Base-by-base conservation (phyloP, 2,113 vertebrate genomes). In the Grammomys surdaster region DNA sequence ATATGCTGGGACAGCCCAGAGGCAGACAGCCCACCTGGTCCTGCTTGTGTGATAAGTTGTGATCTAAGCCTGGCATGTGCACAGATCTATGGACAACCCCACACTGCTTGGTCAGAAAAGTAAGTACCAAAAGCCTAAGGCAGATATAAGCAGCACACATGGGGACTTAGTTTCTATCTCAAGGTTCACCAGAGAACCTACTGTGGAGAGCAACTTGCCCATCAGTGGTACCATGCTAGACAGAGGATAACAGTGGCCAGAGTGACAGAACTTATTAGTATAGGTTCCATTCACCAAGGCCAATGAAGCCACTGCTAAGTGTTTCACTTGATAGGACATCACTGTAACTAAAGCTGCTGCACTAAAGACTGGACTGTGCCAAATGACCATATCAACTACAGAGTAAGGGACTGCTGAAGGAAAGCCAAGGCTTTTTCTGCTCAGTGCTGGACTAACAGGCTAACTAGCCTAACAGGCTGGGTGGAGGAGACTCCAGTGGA, bases 371-470 rank as follows among this genome's bases (percentile, higher is more conserved):
- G 33, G 36, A 11, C 36, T 17, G 28, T 19, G 17, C 33, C 28
- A 17, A 4, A 33, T 1, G 31, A 0, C 16, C 4, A 1, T 2
- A 11, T 58, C n/a, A 12, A 43, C 10, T 24, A 31, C 4, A 1
- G 4, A 26, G 43, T 24, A 54, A 2, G 65, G 28, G 11, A 36
- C 17, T 56, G 11, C 58, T 2, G 1, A 36, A 24, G 10, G 9
- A 75, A 80, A 43, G 46, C 31, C 46, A 33, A 0, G 6, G 17
- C 28, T 75, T 33, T 48, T 3, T 19, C 43, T 40, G 26, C 11
- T 40, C 56, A 12, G 54, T 22, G 40, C n/a, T 28, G n/a, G 12
- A 58, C 36, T 31, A n/a, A n/a, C n/a, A n/a, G n/a, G n/a, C n/a
- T n/a, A n/a, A n/a, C n/a, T n/a, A n/a, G 43, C 48, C 81, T 17